Evolutionary conservation across 2,113 vertebrate genomes (phyloP).

Genomic region (Cercocebus atys): DNA sequence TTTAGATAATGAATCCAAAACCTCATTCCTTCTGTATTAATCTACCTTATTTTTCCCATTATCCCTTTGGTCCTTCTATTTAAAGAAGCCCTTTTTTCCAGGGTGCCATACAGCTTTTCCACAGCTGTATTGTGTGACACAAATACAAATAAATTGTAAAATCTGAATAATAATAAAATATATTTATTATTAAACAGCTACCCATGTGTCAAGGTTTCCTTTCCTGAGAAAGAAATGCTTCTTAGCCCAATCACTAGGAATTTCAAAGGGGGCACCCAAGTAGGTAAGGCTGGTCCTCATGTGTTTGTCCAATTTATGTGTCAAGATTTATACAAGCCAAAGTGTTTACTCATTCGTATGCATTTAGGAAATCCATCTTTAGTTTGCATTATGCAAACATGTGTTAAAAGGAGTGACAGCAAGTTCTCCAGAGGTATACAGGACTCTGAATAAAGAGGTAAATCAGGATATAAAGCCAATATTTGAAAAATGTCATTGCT

Average conservation of each 20-base stretch:
- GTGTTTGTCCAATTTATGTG: neutral
- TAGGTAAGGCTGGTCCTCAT: neutral
- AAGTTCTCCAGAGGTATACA: neutral
- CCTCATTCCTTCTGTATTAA: neutral
- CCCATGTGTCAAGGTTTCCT: neutral
- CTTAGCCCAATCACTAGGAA: neutral
- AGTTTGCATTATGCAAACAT: slow-evolving; percentile 39
- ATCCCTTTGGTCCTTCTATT: neutral
- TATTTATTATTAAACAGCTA: neutral
- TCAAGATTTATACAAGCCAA: neutral
- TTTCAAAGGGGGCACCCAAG: neutral
- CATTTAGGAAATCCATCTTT: slow-evolving; percentile 25
- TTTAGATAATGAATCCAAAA: neutral
- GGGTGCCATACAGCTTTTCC: neutral
- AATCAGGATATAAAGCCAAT: slow-evolving; percentile 59
- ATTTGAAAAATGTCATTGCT: slow-evolving; percentile 58
- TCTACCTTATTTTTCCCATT: neutral
- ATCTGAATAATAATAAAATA: neutral
- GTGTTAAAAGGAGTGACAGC: neutral
- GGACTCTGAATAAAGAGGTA: slow-evolving; percentile 13
- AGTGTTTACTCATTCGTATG: neutral
- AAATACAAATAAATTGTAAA: slow-evolving; percentile 30
- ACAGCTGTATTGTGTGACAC: neutral
- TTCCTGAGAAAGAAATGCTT: neutral
- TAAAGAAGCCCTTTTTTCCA: neutral